These are phyloP conservation scores for Quadroppia sp. DNA, from an alignment of 2,888 invertebrate genomes.

Conservation along the genomic window DNA sequence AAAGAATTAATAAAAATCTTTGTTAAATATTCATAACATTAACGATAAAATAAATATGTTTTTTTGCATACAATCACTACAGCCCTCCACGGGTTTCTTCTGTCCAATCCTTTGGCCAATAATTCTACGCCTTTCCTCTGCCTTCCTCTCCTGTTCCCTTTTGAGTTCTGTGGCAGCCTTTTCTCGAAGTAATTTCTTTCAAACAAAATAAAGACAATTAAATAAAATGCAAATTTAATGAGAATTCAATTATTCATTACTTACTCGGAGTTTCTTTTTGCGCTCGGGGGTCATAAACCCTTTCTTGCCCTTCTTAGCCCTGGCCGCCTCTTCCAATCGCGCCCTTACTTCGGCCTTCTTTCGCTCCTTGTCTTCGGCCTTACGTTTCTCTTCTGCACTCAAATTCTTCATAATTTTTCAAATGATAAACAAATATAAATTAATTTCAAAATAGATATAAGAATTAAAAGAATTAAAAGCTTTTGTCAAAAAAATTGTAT, in stretches of 20 bases:
- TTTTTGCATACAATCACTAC: conserved; percentile 49
- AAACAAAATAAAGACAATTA: background rate
- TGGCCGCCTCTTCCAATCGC: conserved; percentile 97
- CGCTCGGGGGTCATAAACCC: conserved; percentile 59
- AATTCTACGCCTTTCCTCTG: conserved; percentile 48
- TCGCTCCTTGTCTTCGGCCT: conserved; percentile 95
- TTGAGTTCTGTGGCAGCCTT: conserved; percentile 49
- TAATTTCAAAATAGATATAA: background rate
- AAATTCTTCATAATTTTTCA: conserved; percentile 7
- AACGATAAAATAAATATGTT: too few species aligned
- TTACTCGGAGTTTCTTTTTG: conserved; percentile 58
- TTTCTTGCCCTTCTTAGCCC: conserved; percentile 63
- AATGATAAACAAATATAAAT: background rate
- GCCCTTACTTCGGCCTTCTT: conserved; percentile 98
- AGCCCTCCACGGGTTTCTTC: conserved; percentile 45
- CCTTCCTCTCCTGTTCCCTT: conserved; percentile 49
- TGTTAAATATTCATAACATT: too few species aligned
- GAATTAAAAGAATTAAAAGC: background rate
- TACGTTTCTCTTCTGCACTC: conserved; percentile 82
- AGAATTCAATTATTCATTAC: conserved; percentile 37
- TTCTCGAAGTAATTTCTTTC: conserved; percentile 47
- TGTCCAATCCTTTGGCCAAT: conserved; percentile 48
- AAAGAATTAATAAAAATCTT: too few species aligned
- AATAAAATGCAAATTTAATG: too few species aligned
- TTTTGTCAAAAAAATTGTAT: too few species aligned